These are phyloP conservation scores for Gallinago paraguaiae DNA, from an alignment of 2,113 vertebrate genomes.

Conservation along the genomic window DNA sequence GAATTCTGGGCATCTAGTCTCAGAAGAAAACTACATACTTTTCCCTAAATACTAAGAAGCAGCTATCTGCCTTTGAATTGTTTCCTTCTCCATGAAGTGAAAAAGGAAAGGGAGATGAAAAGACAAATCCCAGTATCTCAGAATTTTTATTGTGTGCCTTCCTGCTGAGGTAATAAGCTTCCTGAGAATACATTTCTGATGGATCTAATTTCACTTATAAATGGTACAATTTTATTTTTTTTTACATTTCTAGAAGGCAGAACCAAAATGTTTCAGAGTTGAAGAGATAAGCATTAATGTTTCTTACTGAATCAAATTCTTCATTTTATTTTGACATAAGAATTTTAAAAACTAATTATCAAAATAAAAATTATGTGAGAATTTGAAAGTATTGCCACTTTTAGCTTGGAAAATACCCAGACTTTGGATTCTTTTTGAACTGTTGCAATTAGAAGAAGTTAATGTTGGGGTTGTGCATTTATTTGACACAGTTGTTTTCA, in stretches of 20 bases:
- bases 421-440: neutral
- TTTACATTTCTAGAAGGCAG: neutral
- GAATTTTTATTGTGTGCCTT: neutral
- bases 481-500: neutral
- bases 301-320: neutral
- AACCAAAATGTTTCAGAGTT: neutral
- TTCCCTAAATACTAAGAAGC: neutral
- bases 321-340: neutral
- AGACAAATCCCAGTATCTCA: neutral
- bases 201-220: neutral
- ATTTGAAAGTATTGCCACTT: neutral
- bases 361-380: neutral
- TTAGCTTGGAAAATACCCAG: neutral
- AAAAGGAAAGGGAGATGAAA: neutral
- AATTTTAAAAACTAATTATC: neutral
- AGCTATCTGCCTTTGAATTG: neutral
- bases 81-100: neutral
- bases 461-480: neutral
- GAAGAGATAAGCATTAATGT: neutral
- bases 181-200: neutral
- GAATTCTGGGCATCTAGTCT: neutral
- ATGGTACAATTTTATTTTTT: neutral
- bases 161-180: neutral
- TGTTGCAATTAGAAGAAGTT: neutral
- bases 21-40: neutral